Percentiles rank a stretch among this genome's conserved stretches.
phyloP scores from a whole-genome alignment of 23 tunicate genomes.

The Styela clava region DNA sequence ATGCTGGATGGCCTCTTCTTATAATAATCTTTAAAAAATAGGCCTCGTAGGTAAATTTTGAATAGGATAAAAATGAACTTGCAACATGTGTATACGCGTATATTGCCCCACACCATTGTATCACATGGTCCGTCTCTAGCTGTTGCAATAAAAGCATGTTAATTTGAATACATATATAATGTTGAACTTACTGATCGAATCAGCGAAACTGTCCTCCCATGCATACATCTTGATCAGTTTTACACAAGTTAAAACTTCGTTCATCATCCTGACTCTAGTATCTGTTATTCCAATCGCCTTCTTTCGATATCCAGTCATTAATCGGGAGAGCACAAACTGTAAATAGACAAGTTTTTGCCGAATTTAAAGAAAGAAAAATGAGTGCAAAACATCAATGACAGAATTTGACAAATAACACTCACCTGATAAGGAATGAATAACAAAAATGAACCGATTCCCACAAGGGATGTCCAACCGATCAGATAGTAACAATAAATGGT shows the following conservation, averaged over 20 bases:
- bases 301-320: conserved; percentile 62
- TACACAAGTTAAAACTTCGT: conserved; percentile 84
- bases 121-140: too few relatives aligned
- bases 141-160: too few relatives aligned
- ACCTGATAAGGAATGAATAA: conserved; percentile 78
- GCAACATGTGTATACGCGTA: too few relatives aligned
- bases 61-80: too few relatives aligned
- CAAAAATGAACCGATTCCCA: conserved; percentile 62
- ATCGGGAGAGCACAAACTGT: conserved; percentile 19
- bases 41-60: too few relatives aligned
- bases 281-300: conserved; percentile 57
- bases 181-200: conserved; percentile 62
- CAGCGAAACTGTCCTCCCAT: conserved; percentile 89
- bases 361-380: neutral
- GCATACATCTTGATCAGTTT: conserved; percentile 95
- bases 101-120: too few relatives aligned
- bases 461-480: conserved; percentile 85
- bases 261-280: conserved; percentile 89
- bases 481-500: conserved; percentile 55
- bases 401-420: too few relatives aligned
- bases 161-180: too few relatives aligned
- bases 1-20: too few relatives aligned
- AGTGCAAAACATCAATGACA: too few relatives aligned
- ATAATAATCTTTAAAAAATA: too few relatives aligned
- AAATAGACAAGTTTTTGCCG: neutral